Evolutionary conservation across 2,113 vertebrate genomes (phyloP).

Genomic region (Triplophysa siluroides): DNA sequence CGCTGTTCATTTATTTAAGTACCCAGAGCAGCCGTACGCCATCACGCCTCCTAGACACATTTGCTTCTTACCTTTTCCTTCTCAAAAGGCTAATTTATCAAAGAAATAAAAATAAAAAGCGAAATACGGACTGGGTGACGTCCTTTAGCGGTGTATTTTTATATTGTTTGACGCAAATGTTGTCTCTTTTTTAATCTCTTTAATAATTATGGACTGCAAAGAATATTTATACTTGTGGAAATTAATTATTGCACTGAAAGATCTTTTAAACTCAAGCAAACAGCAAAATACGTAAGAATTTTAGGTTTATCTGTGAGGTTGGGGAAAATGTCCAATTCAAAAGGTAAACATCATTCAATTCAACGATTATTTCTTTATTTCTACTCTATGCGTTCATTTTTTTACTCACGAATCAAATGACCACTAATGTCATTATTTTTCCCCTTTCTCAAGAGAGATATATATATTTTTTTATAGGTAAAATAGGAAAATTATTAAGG

Average conservation of each 20-base stretch:
- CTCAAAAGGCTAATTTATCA: slow-evolving; percentile 29
- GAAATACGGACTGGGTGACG: background rate
- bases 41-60: slow-evolving; percentile 16
- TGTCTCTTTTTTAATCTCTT: background rate
- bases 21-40: slow-evolving; percentile 29
- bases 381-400: background rate
- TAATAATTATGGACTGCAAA: background rate
- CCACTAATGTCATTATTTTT: background rate
- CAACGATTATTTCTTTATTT: slow-evolving; percentile 7
- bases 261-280: too few relatives aligned
- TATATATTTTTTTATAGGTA: too few relatives aligned
- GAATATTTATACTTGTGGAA: background rate
- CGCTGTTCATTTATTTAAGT: slow-evolving; percentile 42
- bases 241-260: background rate
- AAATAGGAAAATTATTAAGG: slow-evolving; percentile 9
- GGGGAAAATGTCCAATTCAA: background rate
- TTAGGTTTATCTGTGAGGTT: too few relatives aligned
- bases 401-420: slow-evolving; percentile 10
- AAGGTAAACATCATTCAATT: background rate
- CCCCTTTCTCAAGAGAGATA: too few relatives aligned
- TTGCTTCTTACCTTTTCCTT: slow-evolving; percentile 11
- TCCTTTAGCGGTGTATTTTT: background rate
- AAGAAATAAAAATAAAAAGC: slow-evolving; percentile 15
- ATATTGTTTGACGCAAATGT: background rate
- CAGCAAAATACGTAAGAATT: too few relatives aligned